phyloP scores from a whole-genome alignment of 2,797 vertebrate genomes.

The Chrosomus eos region DNA sequence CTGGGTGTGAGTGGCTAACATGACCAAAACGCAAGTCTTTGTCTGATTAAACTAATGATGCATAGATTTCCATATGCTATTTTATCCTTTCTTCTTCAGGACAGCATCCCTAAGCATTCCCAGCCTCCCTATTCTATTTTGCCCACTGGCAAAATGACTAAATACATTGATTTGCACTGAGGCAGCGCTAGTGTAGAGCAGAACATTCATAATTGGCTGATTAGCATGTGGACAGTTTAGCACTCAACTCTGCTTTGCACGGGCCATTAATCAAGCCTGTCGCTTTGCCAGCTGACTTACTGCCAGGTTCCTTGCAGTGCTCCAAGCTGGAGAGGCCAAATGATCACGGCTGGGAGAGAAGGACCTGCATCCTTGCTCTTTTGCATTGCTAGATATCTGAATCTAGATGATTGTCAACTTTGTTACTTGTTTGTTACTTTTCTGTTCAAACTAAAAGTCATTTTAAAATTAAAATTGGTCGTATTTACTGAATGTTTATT shows the following conservation, averaged over 20 bases:
- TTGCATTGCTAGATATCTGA: background rate
- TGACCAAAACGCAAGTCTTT: background rate
- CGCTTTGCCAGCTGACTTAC: constrained; percentile 72
- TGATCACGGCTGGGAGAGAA: constrained; percentile 35
- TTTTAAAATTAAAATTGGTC: background rate
- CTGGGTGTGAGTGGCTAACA: constrained; percentile 11
- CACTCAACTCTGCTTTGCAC: constrained; percentile 73
- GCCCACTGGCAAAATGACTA: constrained; percentile 43
- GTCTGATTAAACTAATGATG: background rate
- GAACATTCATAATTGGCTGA: constrained; percentile 79
- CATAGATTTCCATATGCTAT: background rate
- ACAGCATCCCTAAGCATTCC: constrained; percentile 27
- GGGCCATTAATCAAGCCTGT: constrained; percentile 72
- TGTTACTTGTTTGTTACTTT: background rate
- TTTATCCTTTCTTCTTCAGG: background rate
- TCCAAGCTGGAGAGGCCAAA: constrained; percentile 54
- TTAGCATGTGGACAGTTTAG: constrained; percentile 81
- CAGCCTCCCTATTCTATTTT: constrained; percentile 4
- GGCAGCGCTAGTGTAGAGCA: constrained; percentile 69
- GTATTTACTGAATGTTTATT: background rate
- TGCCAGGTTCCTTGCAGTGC: constrained; percentile 52
- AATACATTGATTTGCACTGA: constrained; percentile 68
- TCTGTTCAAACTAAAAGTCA: background rate
- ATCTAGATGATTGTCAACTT: background rate
- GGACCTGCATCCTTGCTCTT: background rate